phyloP scores from a whole-genome alignment of 2,888 invertebrate genomes.

The Germaria angustata region DNA sequence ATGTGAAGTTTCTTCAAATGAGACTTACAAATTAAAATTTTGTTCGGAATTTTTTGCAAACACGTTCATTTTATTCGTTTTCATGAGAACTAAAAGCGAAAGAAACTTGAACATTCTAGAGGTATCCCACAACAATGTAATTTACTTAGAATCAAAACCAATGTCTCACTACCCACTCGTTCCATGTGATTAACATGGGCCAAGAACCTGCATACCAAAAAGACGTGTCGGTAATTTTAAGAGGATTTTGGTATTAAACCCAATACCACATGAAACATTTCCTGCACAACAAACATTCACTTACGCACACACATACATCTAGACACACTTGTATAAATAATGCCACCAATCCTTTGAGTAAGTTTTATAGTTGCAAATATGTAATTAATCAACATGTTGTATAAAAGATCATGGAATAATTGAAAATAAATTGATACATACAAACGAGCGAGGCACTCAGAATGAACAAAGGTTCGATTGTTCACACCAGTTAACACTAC shows the following conservation, averaged over 20 bases:
- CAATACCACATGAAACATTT: conserved; percentile 13
- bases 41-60: neutral
- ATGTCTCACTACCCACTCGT: conserved; percentile 62
- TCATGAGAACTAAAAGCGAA: neutral
- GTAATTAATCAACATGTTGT: conserved; percentile 58
- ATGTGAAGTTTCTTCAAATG: neutral
- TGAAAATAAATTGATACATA: conserved; percentile 55
- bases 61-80: neutral
- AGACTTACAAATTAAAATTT: no score
- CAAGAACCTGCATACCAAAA: conserved; percentile 43
- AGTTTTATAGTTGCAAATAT: conserved; percentile 22
- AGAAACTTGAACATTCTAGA: neutral
- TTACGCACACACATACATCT: neutral
- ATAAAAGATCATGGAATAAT: conserved; percentile 53
- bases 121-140: conserved; percentile 43
- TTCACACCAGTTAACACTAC: conserved; percentile 36
- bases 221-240: conserved; percentile 65
- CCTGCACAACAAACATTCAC: neutral
- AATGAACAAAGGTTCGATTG: conserved; percentile 8
- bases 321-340: neutral
- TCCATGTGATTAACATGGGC: conserved; percentile 54
- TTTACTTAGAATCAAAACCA: conserved; percentile 49
- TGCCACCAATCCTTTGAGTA: neutral
- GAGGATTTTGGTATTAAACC: conserved; percentile 48
- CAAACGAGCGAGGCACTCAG: neutral